Evolutionary conservation across 1,140 invertebrate genomes (phyloP), one percentile per base, ranked within the genome.

Genomic region (Tetramorium simillimum): DNA sequence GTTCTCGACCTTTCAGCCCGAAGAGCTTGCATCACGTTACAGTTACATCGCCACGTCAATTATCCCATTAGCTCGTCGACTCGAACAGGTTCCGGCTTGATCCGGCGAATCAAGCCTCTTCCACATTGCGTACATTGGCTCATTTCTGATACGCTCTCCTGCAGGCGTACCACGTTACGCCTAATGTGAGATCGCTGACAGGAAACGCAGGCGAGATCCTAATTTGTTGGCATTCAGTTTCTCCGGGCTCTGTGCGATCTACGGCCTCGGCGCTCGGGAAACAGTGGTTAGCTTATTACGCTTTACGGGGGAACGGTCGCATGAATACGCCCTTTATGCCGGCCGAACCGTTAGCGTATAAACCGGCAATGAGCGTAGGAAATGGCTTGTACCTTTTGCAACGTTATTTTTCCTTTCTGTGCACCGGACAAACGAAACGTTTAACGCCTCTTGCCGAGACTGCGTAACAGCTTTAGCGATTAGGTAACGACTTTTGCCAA

Each of bases 231-330:
- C 69, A 40, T 75, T 84, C 53, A 24, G 40, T 75, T 60, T 73
- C 53, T 73, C 14, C 7, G n/a, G 21, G 10, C 7, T 49, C 7
- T 33, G 43, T 12, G 49, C 18, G 51, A 72, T 82, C n/a, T 33
- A 24, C 18, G 37, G 53, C n/a, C 69, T 49, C 69, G 65, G n/a
- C 37, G 18, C 69, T 28, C 58, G 76, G 85, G 51, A 86, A 86
- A 86, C 85, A 86, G 85, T 86, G 85, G 40, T 86, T 69, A 86
- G 77, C 85, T 81, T 86, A 86, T 86, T 86, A 73, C 77, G 53
- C 24, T 78, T 81, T 86, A 69, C 62, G 9, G 85, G 63, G 76
- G 53, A 81, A 81, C 37, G 62, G 51, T 58, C 76, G 49, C 53
- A 81, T 86, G 75, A 86, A 86, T 86, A 80, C 77, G 63, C 53